Conservation (phyloP, 2,797 vertebrate species). For the Choloepus didactylus region DNA sequence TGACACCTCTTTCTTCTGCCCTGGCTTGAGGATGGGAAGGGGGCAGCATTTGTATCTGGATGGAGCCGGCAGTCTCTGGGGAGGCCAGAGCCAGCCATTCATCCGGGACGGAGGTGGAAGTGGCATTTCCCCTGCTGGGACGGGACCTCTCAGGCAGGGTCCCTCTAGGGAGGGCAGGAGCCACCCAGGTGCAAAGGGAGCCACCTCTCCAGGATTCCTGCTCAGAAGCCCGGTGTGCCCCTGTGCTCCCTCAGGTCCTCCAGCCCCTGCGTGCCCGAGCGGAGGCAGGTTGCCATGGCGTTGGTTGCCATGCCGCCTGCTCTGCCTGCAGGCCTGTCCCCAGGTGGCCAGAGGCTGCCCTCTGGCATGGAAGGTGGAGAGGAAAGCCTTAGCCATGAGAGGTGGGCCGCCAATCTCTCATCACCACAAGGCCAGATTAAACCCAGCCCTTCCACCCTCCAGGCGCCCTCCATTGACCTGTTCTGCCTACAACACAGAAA, state of each 20-base stretch:
- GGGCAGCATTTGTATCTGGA: slow-evolving; percentile 56
- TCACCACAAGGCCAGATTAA: background rate
- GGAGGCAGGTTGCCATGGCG: slow-evolving; percentile 59
- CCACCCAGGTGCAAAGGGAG: slow-evolving; percentile 30
- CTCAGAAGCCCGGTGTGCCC: background rate
- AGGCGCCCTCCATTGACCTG: background rate
- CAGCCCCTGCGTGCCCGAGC: slow-evolving; percentile 10
- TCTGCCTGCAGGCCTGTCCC: slow-evolving; percentile 44
- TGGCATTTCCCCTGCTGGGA: slow-evolving; percentile 76
- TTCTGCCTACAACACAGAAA: background rate
- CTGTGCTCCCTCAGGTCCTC: background rate
- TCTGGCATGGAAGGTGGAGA: slow-evolving; percentile 30
- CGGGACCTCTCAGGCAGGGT: background rate
- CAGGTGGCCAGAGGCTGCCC: slow-evolving; percentile 52
- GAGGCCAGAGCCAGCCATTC: slow-evolving; percentile 61
- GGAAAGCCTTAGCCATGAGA: background rate
- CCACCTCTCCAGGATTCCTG: background rate
- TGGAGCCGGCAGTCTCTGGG: slow-evolving; percentile 61
- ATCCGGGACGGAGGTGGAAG: slow-evolving; percentile 63
- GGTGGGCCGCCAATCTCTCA: background rate
- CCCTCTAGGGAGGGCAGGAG: slow-evolving; percentile 62
- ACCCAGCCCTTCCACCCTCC: background rate
- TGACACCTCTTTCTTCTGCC: slow-evolving; percentile 65
- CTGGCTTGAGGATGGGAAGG: background rate
- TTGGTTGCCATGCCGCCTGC: slow-evolving; percentile 47